A percentile compares a stretch with the other conserved stretches of the same genome.
phyloP scores from a whole-genome alignment of 2,113 vertebrate species.

The Ciconia stormi region DNA sequence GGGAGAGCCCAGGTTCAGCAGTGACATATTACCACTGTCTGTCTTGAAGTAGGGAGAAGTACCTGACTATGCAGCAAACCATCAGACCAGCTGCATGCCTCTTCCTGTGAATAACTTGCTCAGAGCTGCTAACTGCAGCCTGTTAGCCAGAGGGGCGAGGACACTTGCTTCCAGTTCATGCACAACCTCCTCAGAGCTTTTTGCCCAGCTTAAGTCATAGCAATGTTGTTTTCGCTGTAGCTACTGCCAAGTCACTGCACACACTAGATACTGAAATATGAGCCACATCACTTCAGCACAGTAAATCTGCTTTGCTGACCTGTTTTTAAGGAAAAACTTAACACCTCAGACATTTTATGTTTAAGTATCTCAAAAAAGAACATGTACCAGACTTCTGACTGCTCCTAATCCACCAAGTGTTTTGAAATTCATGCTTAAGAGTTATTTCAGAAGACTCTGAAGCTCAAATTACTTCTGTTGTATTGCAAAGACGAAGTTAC shows the following conservation, averaged over 20 bases:
- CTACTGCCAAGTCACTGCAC: neutral
- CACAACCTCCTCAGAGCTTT: neutral
- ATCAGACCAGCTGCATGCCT: neutral
- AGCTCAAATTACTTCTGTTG: neutral
- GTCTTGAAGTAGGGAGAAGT: neutral
- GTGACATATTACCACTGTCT: neutral
- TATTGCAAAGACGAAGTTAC: neutral
- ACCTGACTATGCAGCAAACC: neutral
- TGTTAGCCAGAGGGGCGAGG: neutral
- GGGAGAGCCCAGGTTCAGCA: neutral
- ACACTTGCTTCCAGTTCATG: fast-evolving
- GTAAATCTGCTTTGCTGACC: neutral
- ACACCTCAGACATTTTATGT: neutral
- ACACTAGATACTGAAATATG: neutral
- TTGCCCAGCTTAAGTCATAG: neutral
- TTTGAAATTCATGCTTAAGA: neutral
- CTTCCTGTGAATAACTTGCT: neutral
- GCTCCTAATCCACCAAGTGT: neutral
- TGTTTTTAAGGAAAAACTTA: neutral
- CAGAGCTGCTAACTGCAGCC: neutral
- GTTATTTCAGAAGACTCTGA: neutral
- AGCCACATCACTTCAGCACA: neutral
- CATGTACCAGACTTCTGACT: neutral
- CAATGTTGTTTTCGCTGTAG: neutral
- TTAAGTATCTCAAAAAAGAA: neutral